A percentile compares a stretch with the other conserved stretches of the same genome.
These are phyloP conservation scores for Tenthredo scrophulariae DNA, from an alignment of 2,888 invertebrate species.

Conservation along the genomic window DNA sequence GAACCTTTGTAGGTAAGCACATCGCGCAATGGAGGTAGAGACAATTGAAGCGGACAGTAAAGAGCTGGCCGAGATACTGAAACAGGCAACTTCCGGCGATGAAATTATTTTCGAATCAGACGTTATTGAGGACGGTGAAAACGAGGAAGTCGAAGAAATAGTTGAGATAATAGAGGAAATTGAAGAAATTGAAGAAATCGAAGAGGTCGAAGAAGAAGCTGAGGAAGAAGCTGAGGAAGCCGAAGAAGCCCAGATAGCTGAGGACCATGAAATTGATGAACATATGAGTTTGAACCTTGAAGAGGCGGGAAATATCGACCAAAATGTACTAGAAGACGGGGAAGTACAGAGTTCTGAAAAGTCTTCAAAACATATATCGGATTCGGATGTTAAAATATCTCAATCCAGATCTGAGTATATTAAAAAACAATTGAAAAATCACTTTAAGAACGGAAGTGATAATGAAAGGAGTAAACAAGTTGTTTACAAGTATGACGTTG, in stretches of 20 bases:
- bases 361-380: slow-evolving; percentile 4
- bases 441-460: slow-evolving; percentile 34
- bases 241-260: slow-evolving; percentile 17
- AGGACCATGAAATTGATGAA: slow-evolving; percentile 35
- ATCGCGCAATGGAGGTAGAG: slow-evolving; percentile 62
- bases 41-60: slow-evolving; percentile 61
- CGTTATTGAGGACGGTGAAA: slow-evolving; percentile 63
- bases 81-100: slow-evolving; percentile 66
- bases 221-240: background rate
- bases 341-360: slow-evolving; percentile 51
- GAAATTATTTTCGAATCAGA: slow-evolving; percentile 67
- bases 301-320: slow-evolving; percentile 9
- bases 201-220: slow-evolving; percentile 55
- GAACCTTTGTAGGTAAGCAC: slow-evolving; percentile 44
- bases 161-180: slow-evolving; percentile 74
- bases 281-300: slow-evolving; percentile 52
- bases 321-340: background rate
- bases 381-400: slow-evolving; percentile 51
- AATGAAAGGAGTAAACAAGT: slow-evolving; percentile 62
- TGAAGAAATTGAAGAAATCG: slow-evolving; percentile 64
- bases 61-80: slow-evolving; percentile 67
- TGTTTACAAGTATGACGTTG: slow-evolving; percentile 70
- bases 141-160: slow-evolving; percentile 71
- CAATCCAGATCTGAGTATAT: slow-evolving; percentile 46
- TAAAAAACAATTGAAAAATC: slow-evolving; percentile 32